Base-by-base conservation (phyloP, 2,113 vertebrate species). In the Mormyrus iriodes region DNA sequence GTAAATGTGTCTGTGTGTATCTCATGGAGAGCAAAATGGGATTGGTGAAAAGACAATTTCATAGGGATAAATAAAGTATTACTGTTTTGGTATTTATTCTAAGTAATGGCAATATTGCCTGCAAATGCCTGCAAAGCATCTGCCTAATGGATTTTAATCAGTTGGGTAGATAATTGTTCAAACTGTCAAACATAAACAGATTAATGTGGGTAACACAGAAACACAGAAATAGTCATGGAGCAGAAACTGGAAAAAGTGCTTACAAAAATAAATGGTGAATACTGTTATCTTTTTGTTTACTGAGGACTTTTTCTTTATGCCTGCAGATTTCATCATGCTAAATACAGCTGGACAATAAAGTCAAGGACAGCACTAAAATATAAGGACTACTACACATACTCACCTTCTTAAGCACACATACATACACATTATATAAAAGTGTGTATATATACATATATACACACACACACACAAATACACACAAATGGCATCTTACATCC, bases 401-500 rank as follows among this genome's bases (percentile, higher is more conserved):
- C 52, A 69, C 44, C 73, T n/a, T 85, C 39, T 83, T 24, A 79
- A 87, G 52, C 8, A 48, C 87, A 69, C 15, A 17, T 19, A 73
- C 58, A 69, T 31, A 87, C 24, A 19, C 46, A 86, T 49, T 31
- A 31, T 31, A 58, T 7, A 69, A 7, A 58, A 46, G 61, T 13
- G n/a, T 69, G 27, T 69, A 48, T 48, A 48, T 48, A 48, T 48
- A 48, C 8, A 48, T 48, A 48, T 48, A 69, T 31, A 88, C 3
- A 61, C 35, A 58, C 53, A 61, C 52, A 87, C 3, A 49, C 24
- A 73, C 84, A 84, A 35, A 58, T 39, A 91, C 88, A 31, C 44
- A 92, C 92, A 91, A 85, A 98, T 97, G 97, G 95, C 93, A 0
- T 94, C 95, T 52, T 95, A 96, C 55, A 94, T 90, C 89, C 93